Percentiles rank a stretch among this genome's conserved stretches.
These are phyloP conservation scores for Phengaris arion DNA, from an alignment of 2,888 invertebrate species.

Conservation along the genomic window DNA sequence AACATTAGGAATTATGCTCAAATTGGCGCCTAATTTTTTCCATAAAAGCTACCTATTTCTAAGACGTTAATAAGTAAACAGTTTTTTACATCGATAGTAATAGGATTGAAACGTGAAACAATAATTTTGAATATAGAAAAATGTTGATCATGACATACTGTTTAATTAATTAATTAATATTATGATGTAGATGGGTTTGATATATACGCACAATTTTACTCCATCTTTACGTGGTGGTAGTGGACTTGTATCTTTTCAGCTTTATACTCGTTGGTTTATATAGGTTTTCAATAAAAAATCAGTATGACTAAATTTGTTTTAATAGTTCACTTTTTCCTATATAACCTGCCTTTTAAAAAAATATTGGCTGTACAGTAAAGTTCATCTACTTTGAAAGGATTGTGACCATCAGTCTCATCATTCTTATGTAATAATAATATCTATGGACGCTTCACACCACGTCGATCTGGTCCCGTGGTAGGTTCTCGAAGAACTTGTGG, in stretches of 20 bases:
- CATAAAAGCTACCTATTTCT: constrained; percentile 11
- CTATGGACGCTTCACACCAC: too few species aligned
- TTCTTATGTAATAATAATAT: too few species aligned
- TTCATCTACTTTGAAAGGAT: too few species aligned
- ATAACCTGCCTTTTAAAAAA: too few species aligned
- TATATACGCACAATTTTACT: constrained; percentile 23
- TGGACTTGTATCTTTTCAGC: constrained; percentile 40
- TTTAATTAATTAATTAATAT: constrained; percentile 5
- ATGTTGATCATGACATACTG: constrained; percentile 7
- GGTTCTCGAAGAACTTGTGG: too few species aligned
- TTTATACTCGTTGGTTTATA: constrained; percentile 54
- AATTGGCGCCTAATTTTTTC: constrained; percentile 32
- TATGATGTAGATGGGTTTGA: not conserved
- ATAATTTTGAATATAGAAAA: constrained; percentile 25
- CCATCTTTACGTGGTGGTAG: constrained; percentile 20
- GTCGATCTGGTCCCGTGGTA: too few species aligned
- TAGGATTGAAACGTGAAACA: constrained; percentile 22
- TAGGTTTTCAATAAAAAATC: constrained; percentile 49
- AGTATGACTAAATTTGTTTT: constrained; percentile 32
- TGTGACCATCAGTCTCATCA: too few species aligned
- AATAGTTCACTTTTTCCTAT: constrained; percentile 15
- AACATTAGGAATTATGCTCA: constrained; percentile 44
- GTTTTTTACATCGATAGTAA: constrained; percentile 21
- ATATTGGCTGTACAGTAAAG: too few species aligned
- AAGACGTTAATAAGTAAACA: not conserved